Conservation (phyloP, 2,113 vertebrate species). For the Notiomystis cincta region DNA sequence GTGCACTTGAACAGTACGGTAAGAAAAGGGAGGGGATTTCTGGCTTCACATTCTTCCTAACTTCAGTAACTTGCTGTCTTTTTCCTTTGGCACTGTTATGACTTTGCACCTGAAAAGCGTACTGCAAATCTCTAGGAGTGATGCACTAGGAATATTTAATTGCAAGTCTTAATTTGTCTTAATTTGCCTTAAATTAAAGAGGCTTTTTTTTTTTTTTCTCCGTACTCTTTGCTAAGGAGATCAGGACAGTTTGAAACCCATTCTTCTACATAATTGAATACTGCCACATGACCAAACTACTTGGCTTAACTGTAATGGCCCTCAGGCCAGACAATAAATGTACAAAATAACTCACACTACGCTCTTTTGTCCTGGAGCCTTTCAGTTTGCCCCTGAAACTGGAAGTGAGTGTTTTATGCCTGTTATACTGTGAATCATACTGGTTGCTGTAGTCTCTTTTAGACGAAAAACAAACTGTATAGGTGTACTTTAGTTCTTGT, state of each 20-base stretch:
- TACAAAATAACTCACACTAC: background rate
- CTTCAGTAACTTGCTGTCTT: background rate
- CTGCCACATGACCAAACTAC: background rate
- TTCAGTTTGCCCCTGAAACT: background rate
- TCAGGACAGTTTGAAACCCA: background rate
- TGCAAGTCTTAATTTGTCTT: no score
- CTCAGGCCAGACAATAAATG: background rate
- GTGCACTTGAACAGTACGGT: constrained; percentile 66
- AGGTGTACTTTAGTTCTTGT: background rate
- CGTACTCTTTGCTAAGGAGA: background rate
- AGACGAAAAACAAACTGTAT: background rate
- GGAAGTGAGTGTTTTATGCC: background rate
- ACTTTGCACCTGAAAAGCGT: background rate
- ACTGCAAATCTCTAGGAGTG: background rate
- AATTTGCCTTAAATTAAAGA: background rate
- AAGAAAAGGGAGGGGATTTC: constrained; percentile 38
- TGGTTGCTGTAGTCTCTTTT: no score
- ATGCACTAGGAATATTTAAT: background rate
- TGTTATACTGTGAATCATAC: background rate
- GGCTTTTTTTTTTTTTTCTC: background rate
- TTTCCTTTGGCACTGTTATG: background rate
- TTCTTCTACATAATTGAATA: background rate
- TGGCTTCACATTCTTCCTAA: background rate
- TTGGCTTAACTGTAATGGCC: background rate
- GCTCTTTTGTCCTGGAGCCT: background rate